These are phyloP conservation scores for Microtus oregoni DNA, from an alignment of 2,113 vertebrate species.

Conservation along the genomic window DNA sequence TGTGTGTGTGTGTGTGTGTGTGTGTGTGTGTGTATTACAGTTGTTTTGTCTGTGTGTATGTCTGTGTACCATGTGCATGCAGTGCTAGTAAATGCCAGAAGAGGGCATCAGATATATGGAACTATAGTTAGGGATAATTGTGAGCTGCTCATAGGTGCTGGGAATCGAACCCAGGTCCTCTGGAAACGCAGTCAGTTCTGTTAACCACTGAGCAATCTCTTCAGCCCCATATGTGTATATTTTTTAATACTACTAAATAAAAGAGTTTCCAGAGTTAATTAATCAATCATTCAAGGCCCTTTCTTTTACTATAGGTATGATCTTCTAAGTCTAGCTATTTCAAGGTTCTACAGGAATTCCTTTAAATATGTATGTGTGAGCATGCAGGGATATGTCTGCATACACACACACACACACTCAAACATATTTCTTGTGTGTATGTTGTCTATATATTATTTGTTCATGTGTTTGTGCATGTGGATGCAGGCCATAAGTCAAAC, in stretches of 20 bases:
- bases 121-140: not conserved
- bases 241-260: not conserved
- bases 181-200: not conserved
- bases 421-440: too few species aligned
- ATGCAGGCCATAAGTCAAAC: too few species aligned
- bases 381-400: not conserved
- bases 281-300: not conserved
- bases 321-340: not conserved
- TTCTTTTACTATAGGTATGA: not conserved
- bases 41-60: not conserved
- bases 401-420: not conserved
- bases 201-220: not conserved
- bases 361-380: not conserved
- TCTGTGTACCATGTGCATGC: not conserved
- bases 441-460: not conserved
- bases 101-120: too few species aligned
- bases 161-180: not conserved
- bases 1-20: too few species aligned
- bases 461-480: not conserved
- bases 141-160: not conserved
- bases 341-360: not conserved
- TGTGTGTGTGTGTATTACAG: too few species aligned
- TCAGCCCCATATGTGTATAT: not conserved
- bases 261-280: not conserved
- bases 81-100: not conserved